Conservation (phyloP, 2,113 vertebrate genomes). For the Regulus satrapa region DNA sequence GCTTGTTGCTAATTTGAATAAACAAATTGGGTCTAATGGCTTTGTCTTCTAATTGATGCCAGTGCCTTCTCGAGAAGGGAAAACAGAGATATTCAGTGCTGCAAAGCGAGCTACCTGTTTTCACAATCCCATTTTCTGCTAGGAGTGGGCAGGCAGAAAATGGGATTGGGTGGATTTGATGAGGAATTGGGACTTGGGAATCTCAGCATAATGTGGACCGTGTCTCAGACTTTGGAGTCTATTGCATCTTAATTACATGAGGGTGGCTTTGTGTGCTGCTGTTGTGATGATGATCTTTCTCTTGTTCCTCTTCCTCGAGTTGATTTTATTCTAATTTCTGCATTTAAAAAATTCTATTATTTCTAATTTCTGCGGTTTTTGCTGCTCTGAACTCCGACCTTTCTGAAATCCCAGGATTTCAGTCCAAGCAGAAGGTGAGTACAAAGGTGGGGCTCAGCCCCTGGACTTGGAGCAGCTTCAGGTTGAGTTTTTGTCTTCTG, state of each 20-base stretch:
- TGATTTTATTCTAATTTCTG: not conserved
- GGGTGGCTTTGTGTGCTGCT: not conserved
- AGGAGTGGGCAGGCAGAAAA: not conserved
- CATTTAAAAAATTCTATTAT: not conserved
- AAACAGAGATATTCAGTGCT: not conserved
- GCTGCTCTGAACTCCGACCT: not conserved
- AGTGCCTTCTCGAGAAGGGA: not conserved
- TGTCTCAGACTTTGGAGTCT: fast-evolving
- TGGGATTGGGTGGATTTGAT: not conserved
- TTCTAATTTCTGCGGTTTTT: not conserved
- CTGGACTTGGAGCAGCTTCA: not conserved
- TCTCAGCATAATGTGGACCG: not conserved
- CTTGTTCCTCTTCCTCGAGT: not conserved
- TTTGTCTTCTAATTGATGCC: not conserved
- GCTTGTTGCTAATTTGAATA: not conserved
- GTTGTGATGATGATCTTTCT: not conserved
- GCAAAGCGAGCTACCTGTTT: not conserved
- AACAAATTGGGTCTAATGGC: not conserved
- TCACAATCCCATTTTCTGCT: not conserved
- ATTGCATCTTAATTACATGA: not conserved
- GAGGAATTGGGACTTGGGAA: not conserved
- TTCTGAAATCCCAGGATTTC: not conserved
- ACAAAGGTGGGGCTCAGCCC: not conserved
- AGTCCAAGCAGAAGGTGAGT: not conserved
- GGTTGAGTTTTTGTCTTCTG: not conserved